phyloP scores from a whole-genome alignment of 2,113 vertebrate species.

The Chaenogobius annularis region DNA sequence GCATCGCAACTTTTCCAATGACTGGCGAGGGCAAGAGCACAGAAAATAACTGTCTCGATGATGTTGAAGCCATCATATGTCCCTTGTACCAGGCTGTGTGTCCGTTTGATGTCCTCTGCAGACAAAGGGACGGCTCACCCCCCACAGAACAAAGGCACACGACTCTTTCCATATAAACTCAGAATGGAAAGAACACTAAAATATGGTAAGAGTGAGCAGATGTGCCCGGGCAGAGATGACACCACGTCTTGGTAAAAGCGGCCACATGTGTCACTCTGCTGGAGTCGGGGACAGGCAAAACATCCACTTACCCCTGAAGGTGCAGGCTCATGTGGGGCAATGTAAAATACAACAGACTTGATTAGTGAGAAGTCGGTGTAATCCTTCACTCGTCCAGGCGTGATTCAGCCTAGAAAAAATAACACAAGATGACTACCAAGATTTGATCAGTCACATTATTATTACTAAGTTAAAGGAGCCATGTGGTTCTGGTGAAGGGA shows the following conservation, averaged over 20 bases:
- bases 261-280: constrained; percentile 64
- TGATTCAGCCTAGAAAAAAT: too few species aligned
- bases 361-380: not conserved
- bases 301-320: constrained; percentile 22
- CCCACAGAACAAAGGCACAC: constrained; percentile 65
- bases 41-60: constrained; percentile 63
- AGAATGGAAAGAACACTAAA: constrained; percentile 71
- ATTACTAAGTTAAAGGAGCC: too few species aligned
- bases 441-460: too few species aligned
- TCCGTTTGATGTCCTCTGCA: constrained; percentile 56
- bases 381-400: too few species aligned
- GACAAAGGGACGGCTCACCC: constrained; percentile 64
- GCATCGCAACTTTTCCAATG: constrained; percentile 32
- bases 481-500: too few species aligned
- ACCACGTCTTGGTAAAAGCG: constrained; percentile 67
- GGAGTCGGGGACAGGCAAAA: constrained; percentile 55
- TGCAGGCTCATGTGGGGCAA: constrained; percentile 57
- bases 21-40: constrained; percentile 19
- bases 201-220: constrained; percentile 68
- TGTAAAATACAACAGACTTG: not conserved
- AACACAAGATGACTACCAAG: too few species aligned
- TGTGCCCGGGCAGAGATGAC: constrained; percentile 68
- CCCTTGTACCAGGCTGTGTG: constrained; percentile 33
- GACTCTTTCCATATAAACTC: constrained; percentile 72
- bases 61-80: constrained; percentile 54